These are phyloP conservation scores for Dasypolia templi DNA, from an alignment of 2,888 invertebrate species.

Conservation along the genomic window DNA sequence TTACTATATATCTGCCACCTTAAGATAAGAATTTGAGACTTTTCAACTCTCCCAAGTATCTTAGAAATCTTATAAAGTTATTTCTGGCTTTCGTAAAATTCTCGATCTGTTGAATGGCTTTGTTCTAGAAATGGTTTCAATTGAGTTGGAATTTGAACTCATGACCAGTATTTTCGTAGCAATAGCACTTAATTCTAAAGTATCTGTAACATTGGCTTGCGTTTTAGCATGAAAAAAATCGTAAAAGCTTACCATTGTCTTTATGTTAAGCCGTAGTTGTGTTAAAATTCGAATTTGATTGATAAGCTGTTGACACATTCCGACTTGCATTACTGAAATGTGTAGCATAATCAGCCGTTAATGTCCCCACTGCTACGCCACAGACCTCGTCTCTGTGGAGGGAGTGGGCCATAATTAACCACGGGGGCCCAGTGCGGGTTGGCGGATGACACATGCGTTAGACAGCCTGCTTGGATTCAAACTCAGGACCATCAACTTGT, in stretches of 20 bases:
- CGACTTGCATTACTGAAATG: background rate
- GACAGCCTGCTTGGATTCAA: too few species aligned
- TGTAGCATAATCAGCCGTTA: too few species aligned
- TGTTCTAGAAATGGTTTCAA: slow-evolving; percentile 38
- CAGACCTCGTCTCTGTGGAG: too few species aligned
- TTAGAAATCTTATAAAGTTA: slow-evolving; percentile 35
- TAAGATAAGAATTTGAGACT: slow-evolving; percentile 53
- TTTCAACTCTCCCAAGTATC: slow-evolving; percentile 51
- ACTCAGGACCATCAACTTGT: too few species aligned
- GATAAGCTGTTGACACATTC: background rate
- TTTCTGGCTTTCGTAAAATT: slow-evolving; percentile 33
- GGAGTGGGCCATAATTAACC: too few species aligned
- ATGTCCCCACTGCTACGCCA: too few species aligned
- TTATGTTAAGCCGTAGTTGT: too few species aligned
- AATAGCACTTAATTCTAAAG: slow-evolving; percentile 37
- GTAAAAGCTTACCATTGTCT: background rate
- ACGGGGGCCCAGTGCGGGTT: too few species aligned
- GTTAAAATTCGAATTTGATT: background rate
- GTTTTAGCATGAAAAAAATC: background rate
- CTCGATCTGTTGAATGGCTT: slow-evolving; percentile 20
- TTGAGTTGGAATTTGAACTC: slow-evolving; percentile 41
- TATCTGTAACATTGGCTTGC: slow-evolving; percentile 10
- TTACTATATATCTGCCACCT: slow-evolving; percentile 50
- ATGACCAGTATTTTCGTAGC: slow-evolving; percentile 25
- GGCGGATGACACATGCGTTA: too few species aligned